Evolutionary conservation across 2,797 vertebrate genomes (phyloP).

Genomic region (Craterocephalus amniculus): DNA sequence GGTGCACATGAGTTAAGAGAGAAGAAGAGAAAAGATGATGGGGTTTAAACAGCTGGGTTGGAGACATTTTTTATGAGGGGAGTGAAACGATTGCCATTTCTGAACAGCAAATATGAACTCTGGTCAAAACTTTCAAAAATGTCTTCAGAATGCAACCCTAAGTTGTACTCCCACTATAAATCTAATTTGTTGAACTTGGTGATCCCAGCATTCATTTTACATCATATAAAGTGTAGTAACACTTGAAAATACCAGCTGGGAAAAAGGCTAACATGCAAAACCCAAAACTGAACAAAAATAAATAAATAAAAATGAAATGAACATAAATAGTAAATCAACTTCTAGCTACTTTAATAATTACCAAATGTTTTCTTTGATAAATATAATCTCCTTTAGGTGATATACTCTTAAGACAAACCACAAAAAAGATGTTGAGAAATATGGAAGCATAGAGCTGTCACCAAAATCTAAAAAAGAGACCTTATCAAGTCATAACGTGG

Average conservation of each 20-base stretch:
- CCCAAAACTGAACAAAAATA: not conserved
- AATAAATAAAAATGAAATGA: too few relatives aligned
- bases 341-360: too few relatives aligned
- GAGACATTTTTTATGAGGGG: not conserved
- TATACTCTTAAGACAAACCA: constrained; percentile 16
- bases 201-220: not conserved
- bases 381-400: constrained; percentile 14
- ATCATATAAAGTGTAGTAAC: not conserved
- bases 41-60: not conserved
- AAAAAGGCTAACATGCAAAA: not conserved
- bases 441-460: too few relatives aligned
- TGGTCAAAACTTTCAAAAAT: not conserved
- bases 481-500: too few relatives aligned
- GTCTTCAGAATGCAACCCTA: not conserved
- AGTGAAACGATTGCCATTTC: not conserved
- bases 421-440: constrained; percentile 4
- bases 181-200: not conserved
- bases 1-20: not conserved
- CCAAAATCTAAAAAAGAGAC: too few relatives aligned
- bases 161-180: not conserved
- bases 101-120: not conserved
- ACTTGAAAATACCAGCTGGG: not conserved
- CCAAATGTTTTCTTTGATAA: not conserved
- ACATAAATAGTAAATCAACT: too few relatives aligned
- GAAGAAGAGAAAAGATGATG: not conserved